Evolutionary conservation across 2,113 vertebrate genomes (phyloP), one percentile per base, ranked within the genome.

Genomic region (Ochotona curzoniae): DNA sequence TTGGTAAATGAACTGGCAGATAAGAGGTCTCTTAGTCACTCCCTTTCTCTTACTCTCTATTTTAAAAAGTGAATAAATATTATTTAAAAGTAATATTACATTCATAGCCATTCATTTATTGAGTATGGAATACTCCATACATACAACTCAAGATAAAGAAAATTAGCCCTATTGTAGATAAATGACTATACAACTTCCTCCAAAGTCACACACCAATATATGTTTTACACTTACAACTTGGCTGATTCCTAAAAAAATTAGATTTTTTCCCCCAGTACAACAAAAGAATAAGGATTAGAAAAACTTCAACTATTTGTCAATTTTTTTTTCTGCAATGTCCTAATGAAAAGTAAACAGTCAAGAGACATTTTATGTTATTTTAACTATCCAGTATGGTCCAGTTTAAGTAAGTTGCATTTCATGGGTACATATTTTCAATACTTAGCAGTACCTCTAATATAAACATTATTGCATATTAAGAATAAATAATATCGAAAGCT

Each of bases 281-380:
- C 81, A 14, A 74, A 95, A 66, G 51, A 85, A 66, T 60, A 9
- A 79, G 9, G 30, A 80, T 17, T 44, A 75, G 57, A 18, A 67
- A 83, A 91, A 90, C 51, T 47, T 92, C 44, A 74, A 66, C 73
- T 70, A 51, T 44, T 84, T 79, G 14, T 32, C 28, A 89, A 0
- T 79, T 93, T 93, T 79, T 93, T 79, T 83, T 38, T 30, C 94
- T 3, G 32, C 64, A 51, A 88, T 47, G 70, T 26, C 32, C n/a
- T 66, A 71, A 64, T 86, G 26, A 61, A 74, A 81, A 66, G 64
- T 63, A 82, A 64, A 91, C 3, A 83, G 47, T 71, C 21, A 70
- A 10, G 66, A 61, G 20, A 30, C 17, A 1, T 20, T 64, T 94
- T 79, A 38, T 79, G n/a, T 20, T 54, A 13, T 70, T 78, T 78